Percentiles rank a stretch among this genome's conserved stretches.
phyloP scores from a whole-genome alignment of 2,888 invertebrate genomes.

The Spilarctia lutea region DNA sequence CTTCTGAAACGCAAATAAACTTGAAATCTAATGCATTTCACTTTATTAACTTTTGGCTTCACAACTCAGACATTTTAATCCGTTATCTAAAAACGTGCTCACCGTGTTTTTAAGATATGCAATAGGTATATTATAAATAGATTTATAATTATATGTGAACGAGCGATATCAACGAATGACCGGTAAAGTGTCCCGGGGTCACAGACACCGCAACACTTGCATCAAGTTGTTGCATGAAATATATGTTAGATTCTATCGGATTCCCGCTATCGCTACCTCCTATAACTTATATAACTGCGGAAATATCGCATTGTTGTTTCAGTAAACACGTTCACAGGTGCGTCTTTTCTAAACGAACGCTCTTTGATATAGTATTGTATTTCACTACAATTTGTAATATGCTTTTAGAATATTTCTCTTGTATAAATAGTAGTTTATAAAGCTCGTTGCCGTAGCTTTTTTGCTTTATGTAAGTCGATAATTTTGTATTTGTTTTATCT shows the following conservation, averaged over 20 bases:
- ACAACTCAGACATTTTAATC: no score
- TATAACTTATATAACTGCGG: constrained; percentile 34
- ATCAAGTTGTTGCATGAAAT: neutral
- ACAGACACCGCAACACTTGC: neutral
- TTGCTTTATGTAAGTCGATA: neutral
- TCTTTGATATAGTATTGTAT: constrained; percentile 80
- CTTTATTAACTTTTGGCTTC: neutral
- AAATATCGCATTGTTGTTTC: constrained; percentile 67
- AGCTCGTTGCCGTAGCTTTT: constrained; percentile 4
- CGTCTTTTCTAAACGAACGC: constrained; percentile 70
- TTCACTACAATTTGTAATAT: constrained; percentile 60
- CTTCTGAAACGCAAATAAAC: neutral
- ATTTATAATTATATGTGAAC: neutral
- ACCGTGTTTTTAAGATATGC: no score
- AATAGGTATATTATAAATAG: no score
- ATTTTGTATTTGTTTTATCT: neutral
- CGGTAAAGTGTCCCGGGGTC: neutral
- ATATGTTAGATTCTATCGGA: neutral
- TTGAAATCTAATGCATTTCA: neutral
- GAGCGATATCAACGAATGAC: neutral
- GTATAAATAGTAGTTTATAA: constrained; percentile 35
- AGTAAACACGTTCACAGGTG: constrained; percentile 81
- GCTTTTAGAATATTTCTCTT: constrained; percentile 50
- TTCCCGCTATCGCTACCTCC: constrained; percentile 43
- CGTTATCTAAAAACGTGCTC: no score